Conservation (phyloP, 2,888 invertebrate species). For the Macaria notata region DNA sequence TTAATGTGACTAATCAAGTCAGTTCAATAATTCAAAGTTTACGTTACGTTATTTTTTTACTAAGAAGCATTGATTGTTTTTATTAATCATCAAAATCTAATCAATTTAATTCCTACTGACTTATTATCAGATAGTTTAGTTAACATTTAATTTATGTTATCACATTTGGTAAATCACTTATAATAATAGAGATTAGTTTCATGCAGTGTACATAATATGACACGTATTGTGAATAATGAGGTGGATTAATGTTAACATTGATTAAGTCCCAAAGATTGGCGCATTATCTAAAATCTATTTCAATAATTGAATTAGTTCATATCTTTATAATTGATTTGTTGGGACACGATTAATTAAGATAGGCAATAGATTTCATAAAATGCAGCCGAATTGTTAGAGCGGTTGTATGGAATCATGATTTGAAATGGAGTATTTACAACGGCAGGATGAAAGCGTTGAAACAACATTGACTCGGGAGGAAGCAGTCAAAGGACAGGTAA, state of each 20-base stretch:
- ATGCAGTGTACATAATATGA: constrained; percentile 14
- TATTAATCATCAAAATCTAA: no score
- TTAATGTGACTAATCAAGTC: no score
- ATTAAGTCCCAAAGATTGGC: background rate
- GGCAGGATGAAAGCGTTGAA: constrained; percentile 21
- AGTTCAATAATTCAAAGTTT: no score
- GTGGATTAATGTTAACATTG: constrained; percentile 4
- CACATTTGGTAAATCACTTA: constrained; percentile 4
- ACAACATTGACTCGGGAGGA: constrained; percentile 1
- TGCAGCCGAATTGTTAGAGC: constrained; percentile 20
- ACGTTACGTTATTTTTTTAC: no score
- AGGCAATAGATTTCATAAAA: constrained; percentile 23
- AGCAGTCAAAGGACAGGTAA: background rate
- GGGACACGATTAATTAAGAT: background rate
- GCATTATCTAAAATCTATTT: constrained; percentile 22
- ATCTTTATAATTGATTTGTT: no score
- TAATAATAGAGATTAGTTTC: constrained; percentile 13
- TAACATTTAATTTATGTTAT: no score
- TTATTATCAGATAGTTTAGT: no score
- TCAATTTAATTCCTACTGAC: no score
- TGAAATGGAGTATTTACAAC: constrained; percentile 27
- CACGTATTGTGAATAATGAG: constrained; percentile 27
- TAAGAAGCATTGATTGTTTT: no score
- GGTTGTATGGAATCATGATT: constrained; percentile 19
- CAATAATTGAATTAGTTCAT: background rate